phyloP scores from a whole-genome alignment of 2,888 invertebrate species.

The Xanthia togata region DNA sequence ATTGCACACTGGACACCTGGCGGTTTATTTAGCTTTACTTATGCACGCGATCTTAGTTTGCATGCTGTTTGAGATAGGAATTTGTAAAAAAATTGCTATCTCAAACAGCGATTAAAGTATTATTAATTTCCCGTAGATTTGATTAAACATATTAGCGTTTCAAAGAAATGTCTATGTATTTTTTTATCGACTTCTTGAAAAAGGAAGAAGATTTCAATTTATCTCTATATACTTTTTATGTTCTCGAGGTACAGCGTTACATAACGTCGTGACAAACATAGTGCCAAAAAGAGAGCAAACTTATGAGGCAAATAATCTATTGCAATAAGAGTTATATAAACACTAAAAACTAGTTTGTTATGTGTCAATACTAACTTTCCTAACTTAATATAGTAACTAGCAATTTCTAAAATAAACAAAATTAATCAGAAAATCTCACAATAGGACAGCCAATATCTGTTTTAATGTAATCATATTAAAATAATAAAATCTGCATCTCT shows the following conservation, averaged over 20 bases:
- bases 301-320: neutral
- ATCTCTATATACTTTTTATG: too few species aligned
- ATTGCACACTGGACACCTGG: conserved; percentile 3
- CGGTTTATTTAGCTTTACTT: neutral
- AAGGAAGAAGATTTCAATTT: too few species aligned
- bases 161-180: neutral
- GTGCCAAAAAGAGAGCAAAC: neutral
- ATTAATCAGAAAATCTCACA: neutral
- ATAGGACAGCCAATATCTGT: neutral
- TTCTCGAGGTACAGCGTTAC: neutral
- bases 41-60: neutral
- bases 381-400: too few species aligned
- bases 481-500: neutral
- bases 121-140: neutral
- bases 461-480: neutral
- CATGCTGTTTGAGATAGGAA: neutral
- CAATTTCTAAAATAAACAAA: neutral
- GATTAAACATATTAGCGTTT: neutral
- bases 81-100: neutral
- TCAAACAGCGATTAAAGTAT: neutral
- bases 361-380: neutral
- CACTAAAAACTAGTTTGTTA: neutral
- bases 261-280: neutral
- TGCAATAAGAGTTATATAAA: too few species aligned
- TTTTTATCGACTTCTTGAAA: too few species aligned